phyloP scores from a whole-genome alignment of 2,797 vertebrate species.

The Acropternis orthonyx region DNA sequence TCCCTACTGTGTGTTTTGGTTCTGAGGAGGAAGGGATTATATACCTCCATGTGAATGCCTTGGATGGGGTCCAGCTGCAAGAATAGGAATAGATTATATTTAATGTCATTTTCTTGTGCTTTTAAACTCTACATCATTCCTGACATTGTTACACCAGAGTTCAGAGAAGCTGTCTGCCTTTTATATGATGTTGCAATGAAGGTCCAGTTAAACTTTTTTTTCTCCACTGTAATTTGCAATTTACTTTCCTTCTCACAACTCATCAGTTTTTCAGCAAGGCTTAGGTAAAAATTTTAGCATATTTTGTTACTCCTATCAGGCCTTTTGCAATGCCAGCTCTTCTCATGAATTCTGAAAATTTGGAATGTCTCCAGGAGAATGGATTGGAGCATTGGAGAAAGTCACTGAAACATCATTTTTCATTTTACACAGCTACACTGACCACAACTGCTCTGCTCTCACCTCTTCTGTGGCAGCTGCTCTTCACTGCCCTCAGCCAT shows the following conservation, averaged over 20 bases:
- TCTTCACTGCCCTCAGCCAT: not conserved
- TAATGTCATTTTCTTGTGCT: conserved; percentile 9
- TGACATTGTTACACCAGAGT: not conserved
- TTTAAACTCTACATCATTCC: not conserved
- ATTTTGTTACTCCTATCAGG: not conserved
- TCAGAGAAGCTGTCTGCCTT: not conserved
- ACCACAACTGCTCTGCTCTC: not conserved
- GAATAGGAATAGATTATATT: not conserved
- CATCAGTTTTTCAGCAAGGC: not conserved
- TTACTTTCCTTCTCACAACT: not conserved
- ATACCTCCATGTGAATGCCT: not conserved
- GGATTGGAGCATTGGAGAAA: not conserved
- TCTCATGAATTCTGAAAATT: not conserved
- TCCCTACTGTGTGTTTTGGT: conserved; percentile 10
- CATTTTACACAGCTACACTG: not conserved
- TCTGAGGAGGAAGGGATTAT: not conserved
- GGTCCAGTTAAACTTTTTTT: not conserved
- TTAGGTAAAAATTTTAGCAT: not conserved
- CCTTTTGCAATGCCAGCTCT: not conserved
- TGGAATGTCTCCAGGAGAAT: conserved; percentile 31
- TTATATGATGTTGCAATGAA: not conserved
- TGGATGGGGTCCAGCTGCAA: conserved; percentile 1
- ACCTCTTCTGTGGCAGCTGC: not conserved
- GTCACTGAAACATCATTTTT: conserved; percentile 28
- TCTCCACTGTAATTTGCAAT: not conserved